phyloP scores from a whole-genome alignment of 1,140 invertebrate genomes.

The Achatina immaculata region DNA sequence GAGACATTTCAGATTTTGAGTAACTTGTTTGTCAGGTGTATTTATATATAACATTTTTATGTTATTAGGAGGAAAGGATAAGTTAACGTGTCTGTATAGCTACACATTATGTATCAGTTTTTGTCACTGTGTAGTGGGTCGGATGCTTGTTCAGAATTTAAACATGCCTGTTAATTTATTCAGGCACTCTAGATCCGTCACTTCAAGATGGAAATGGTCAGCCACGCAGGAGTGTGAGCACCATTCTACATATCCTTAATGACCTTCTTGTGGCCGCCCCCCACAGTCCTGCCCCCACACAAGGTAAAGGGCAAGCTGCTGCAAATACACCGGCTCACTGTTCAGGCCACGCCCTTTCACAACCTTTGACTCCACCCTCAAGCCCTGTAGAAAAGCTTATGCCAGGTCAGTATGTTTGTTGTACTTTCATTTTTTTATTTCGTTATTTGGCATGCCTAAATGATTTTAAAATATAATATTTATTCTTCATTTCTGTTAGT shows the following conservation, averaged over 20 bases:
- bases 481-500: too few species aligned
- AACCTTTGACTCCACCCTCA: background rate
- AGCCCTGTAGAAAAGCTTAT: background rate
- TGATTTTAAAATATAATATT: too few species aligned
- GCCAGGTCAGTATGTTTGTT: conserved; percentile 7
- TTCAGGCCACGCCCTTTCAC: background rate
- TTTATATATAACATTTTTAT: too few species aligned
- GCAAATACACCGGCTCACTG: background rate
- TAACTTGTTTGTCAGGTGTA: too few species aligned
- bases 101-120: too few species aligned
- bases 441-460: too few species aligned
- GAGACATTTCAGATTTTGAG: too few species aligned
- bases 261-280: conserved; percentile 89
- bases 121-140: too few species aligned
- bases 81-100: too few species aligned
- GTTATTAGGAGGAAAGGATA: too few species aligned
- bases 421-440: conserved; percentile 15
- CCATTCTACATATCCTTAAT: conserved; percentile 95
- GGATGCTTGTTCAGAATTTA: too few species aligned
- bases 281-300: conserved; percentile 48
- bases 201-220: conserved; percentile 90
- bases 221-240: conserved; percentile 91
- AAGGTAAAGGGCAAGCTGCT: background rate
- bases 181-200: conserved; percentile 92
- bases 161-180: too few species aligned